phyloP scores from a whole-genome alignment of 2,113 vertebrate species.

The Bubo scandiacus region DNA sequence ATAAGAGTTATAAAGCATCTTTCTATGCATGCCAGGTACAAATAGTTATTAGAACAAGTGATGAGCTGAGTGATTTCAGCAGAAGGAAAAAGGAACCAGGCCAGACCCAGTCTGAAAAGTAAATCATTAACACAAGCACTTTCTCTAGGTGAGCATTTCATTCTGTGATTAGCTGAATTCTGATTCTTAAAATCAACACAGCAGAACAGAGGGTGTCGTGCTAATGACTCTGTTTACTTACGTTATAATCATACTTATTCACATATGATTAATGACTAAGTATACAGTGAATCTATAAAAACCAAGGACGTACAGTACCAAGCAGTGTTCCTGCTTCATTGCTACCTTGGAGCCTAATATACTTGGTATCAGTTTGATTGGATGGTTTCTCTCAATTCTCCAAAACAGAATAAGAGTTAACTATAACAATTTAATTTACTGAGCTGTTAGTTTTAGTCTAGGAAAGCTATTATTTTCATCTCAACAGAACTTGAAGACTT shows the following conservation, averaged over 20 bases:
- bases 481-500: background rate
- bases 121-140: slow-evolving; percentile 71
- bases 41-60: background rate
- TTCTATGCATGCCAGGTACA: background rate
- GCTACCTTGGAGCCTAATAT: background rate
- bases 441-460: background rate
- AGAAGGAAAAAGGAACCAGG: background rate
- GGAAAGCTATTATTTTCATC: background rate
- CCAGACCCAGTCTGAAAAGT: slow-evolving; percentile 18
- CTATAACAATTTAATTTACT: background rate
- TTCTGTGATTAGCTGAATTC: slow-evolving; percentile 34
- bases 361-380: background rate
- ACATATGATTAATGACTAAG: slow-evolving; percentile 59
- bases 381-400: background rate
- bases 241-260: slow-evolving; percentile 38
- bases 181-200: slow-evolving; percentile 65
- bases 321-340: background rate
- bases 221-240: slow-evolving; percentile 64
- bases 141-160: slow-evolving; percentile 33
- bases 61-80: background rate
- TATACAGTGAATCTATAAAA: slow-evolving; percentile 31
- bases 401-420: background rate
- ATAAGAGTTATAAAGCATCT: background rate
- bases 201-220: background rate
- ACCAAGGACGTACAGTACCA: background rate